Evolutionary conservation across 2,113 vertebrate species (phyloP), one percentile per base, ranked within the genome.

Genomic region (Centropristis striata): DNA sequence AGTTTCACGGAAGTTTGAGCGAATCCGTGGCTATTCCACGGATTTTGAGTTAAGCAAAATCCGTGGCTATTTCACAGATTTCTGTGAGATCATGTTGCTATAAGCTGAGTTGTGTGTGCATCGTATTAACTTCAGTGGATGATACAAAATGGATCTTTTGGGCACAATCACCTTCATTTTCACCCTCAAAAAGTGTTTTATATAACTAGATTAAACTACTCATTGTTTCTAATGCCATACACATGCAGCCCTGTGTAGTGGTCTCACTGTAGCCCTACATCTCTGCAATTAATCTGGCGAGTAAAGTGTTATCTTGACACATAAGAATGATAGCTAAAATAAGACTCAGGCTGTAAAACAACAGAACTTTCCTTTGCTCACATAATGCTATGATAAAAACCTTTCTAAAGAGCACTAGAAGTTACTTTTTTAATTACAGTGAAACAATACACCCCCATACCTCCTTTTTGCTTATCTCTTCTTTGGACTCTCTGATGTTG

Each of bases 341-440:
- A 68, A 70, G 49, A 46, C 15, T 8, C 14, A 18, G 21, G 25
- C 59, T 28, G 23, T 70, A 4, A 61, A 71, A 27, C 32, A 61
- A 36, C 39, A 21, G 4, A 44, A 37, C 27, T 46, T 70, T 68
- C 3, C 9, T 68, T 54, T 66, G 53, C 1, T 61, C 18, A 61
- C 75, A 42, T 51, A 32, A 70, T 39, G 51, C 39, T 59, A 23
- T 44, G 39, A 54, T 64, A 59, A 71, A 32, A 81, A 73, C 51
- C 28, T 46, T 51, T 37, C 16, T 21, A 71, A 70, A 80, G 16
- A 77, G 53, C 54, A 63, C 39, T 37, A 6, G 28, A 67, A 51
- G 64, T n/a, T 71, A 59, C 71, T 66, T 58, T n/a, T 71, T 78
- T 78, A 80, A 78, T 75, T 65, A 77, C 53, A 11, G 41, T 12